Conservation (phyloP, 1,140 invertebrate species). For the Habropoda laboriosa region DNA sequence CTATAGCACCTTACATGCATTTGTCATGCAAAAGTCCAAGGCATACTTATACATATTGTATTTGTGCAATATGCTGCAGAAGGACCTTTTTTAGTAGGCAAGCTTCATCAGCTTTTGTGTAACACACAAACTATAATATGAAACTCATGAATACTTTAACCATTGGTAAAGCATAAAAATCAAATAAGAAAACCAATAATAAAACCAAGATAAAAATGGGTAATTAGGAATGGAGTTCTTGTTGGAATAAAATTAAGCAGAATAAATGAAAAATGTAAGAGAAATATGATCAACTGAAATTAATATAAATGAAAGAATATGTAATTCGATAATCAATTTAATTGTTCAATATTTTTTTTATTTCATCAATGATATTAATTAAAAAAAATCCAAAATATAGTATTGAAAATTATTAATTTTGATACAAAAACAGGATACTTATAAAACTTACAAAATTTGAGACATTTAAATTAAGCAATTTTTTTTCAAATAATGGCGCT, state of each 20-base stretch:
- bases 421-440: not conserved
- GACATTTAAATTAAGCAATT: too few relatives aligned
- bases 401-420: slow-evolving; percentile 7
- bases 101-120: slow-evolving; percentile 53
- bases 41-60: not conserved
- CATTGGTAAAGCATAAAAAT: slow-evolving; percentile 1
- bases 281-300: slow-evolving; percentile 4
- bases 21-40: slow-evolving; percentile 32
- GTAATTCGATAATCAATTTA: slow-evolving; percentile 61
- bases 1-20: slow-evolving; percentile 25
- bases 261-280: slow-evolving; percentile 17
- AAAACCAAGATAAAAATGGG: slow-evolving; percentile 36
- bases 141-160: not conserved
- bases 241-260: slow-evolving; percentile 15
- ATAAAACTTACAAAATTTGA: slow-evolving; percentile 1
- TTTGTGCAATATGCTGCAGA: slow-evolving; percentile 15
- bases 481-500: not conserved
- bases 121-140: not conserved
- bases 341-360: slow-evolving; percentile 24
- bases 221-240: slow-evolving; percentile 1
- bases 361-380: not conserved
- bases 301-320: slow-evolving; percentile 28
- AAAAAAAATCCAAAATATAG: not conserved
- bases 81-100: slow-evolving; percentile 45
- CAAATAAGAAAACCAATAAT: not conserved